phyloP scores from a whole-genome alignment of 2,113 vertebrate genomes.

The Lethenteron camtschaticum region DNA sequence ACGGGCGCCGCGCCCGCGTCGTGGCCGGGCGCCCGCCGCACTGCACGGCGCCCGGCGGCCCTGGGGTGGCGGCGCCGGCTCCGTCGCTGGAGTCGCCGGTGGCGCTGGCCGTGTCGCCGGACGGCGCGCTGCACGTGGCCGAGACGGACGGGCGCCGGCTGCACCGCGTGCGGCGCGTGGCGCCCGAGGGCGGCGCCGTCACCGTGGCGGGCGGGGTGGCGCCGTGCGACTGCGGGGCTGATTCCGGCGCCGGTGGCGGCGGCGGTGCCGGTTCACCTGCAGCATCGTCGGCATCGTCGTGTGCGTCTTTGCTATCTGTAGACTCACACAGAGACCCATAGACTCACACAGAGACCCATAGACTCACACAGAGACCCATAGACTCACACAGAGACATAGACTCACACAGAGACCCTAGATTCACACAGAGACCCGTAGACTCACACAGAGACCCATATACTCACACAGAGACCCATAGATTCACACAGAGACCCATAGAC shows the following conservation, averaged over 20 bases:
- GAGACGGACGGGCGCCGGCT: conserved; percentile 94
- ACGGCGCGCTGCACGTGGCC: conserved; percentile 59
- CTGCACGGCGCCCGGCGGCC: conserved; percentile 81
- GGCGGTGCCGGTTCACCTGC: too few species aligned
- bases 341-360: too few species aligned
- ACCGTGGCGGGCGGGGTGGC: conserved; percentile 69
- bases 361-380: too few species aligned
- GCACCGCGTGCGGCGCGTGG: conserved; percentile 76
- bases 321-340: too few species aligned
- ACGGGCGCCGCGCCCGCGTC: conserved; percentile 89
- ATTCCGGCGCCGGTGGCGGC: conserved; percentile 13
- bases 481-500: too few species aligned
- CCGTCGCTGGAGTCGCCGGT: conserved; percentile 82
- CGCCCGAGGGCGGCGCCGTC: conserved; percentile 73
- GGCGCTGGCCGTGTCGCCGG: conserved; percentile 66
- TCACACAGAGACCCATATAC: too few species aligned
- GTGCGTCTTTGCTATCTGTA: too few species aligned
- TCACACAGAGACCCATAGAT: too few species aligned
- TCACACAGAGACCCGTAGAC: too few species aligned
- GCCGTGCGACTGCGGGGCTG: conserved; percentile 87
- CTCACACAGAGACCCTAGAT: too few species aligned
- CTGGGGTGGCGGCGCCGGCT: conserved; percentile 86
- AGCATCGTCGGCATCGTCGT: too few species aligned
- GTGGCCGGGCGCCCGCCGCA: conserved; percentile 87
- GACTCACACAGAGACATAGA: too few species aligned